Evolutionary conservation across 2,113 vertebrate genomes (phyloP), one percentile per base, ranked within the genome.

Genomic region (Ancistrus triradiatus): DNA sequence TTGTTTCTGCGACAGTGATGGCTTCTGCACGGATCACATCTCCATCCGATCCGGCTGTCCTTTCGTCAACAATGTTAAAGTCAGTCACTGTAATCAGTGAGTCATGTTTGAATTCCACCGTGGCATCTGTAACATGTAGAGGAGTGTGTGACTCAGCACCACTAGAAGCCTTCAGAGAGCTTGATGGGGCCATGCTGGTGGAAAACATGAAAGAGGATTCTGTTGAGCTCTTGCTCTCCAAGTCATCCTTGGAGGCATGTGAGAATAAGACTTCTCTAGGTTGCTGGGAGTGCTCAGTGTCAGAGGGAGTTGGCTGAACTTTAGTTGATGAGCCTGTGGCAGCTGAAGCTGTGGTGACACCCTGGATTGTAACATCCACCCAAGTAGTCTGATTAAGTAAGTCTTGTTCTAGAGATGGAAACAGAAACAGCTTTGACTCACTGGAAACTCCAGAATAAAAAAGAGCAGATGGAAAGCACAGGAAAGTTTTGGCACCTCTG

Each of bases 161-260:
- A 2, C 74, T 66, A 21, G 53, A 65, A 43, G 59, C 13, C 15
- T 58, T 65, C 51, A 69, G 77, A 24, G 71, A 47, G 1, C 22
- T 77, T 40, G 82, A 75, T 49, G 81, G 82, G 63, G 72, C 70
- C 88, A 90, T 90, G 72, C 83, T 86, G 48, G 86, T 78, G 10
- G 88, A 90, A 68, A 90, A 88, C 88, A 89, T 88, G 17, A 60
- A 88, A 25, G 84, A 69, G 48, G 55, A 43, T 17, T 80, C 59
- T 57, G 78, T 61, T 22, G 57, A 17, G 68, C 19, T 49, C 7
- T 46, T 21, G 27, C n/a, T 33, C 6, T 52, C 43, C 43, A 22
- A 63, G 19, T 53, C 43, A 28, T 56, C 43, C 9, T 38, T 2
- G 40, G 73, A 61, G 28, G 68, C 72, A 18, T 63, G 33, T 21